Evolutionary conservation across 2,797 vertebrate genomes (phyloP).

Genomic region (Centropyge bicolor): DNA sequence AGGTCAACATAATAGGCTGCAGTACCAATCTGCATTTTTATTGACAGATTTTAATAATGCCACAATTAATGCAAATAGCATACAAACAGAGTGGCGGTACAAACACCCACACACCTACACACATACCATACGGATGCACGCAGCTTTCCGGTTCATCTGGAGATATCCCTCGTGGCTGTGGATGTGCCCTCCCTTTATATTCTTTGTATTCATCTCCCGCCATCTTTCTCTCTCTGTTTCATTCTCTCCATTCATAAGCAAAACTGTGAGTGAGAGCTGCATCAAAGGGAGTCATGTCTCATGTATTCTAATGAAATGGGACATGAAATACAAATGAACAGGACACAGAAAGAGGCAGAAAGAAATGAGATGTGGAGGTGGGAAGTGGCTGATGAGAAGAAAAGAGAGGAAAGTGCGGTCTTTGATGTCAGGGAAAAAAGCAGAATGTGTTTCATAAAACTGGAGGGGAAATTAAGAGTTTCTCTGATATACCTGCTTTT

Average conservation of each 20-base stretch:
- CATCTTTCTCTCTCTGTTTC: slow-evolving; percentile 47
- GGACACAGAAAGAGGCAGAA: slow-evolving; percentile 50
- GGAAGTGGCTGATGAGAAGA: slow-evolving; percentile 52
- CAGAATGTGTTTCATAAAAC: slow-evolving; percentile 36
- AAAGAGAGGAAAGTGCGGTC: slow-evolving; percentile 43
- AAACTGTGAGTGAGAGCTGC: slow-evolving; percentile 54
- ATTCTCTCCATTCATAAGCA: slow-evolving; percentile 72
- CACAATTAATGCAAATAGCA: slow-evolving; percentile 49
- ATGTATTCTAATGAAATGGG: slow-evolving; percentile 77
- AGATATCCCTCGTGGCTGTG: slow-evolving; percentile 40
- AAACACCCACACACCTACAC: slow-evolving; percentile 33
- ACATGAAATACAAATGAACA: slow-evolving; percentile 73
- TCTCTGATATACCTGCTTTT: slow-evolving; percentile 43
- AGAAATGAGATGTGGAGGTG: slow-evolving; percentile 58
- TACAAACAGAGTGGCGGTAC: slow-evolving; percentile 36
- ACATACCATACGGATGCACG: slow-evolving; percentile 23
- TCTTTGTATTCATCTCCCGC: slow-evolving; percentile 41
- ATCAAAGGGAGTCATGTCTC: slow-evolving; percentile 78
- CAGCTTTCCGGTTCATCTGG: slow-evolving; percentile 49
- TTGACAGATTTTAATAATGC: slow-evolving; percentile 44
- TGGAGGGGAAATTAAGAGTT: slow-evolving; percentile 44
- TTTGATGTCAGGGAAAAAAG: slow-evolving; percentile 68
- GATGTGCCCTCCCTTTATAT: slow-evolving; percentile 43
- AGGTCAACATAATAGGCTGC: slow-evolving; percentile 2
- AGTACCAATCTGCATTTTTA: slow-evolving; percentile 46